These are phyloP conservation scores for Pseudotriccus pelzelni DNA, from an alignment of 2,797 vertebrate species.

Conservation along the genomic window DNA sequence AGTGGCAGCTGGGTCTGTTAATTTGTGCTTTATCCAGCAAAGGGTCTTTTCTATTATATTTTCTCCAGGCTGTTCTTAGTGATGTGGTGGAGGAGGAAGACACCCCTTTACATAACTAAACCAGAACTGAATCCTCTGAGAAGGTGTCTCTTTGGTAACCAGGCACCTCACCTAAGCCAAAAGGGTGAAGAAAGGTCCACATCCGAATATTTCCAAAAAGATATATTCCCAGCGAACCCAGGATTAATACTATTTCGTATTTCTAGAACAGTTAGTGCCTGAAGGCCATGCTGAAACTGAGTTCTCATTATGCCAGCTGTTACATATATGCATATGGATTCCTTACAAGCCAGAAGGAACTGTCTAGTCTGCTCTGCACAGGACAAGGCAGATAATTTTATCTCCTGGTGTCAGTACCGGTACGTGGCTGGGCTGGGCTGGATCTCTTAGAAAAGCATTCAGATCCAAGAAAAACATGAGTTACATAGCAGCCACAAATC, in stretches of 20 bases:
- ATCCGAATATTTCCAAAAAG: background rate
- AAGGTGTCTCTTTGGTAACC: background rate
- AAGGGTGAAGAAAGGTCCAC: background rate
- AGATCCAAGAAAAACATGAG: background rate
- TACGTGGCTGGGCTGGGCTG: background rate
- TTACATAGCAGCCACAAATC: background rate
- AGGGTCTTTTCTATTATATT: background rate
- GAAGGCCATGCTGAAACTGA: background rate
- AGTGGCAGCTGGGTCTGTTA: background rate
- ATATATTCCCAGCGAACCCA: background rate
- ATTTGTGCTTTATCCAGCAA: background rate
- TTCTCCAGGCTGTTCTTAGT: background rate
- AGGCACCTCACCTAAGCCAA: background rate
- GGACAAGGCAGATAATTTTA: background rate
- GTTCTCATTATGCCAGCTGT: background rate
- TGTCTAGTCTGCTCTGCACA: background rate
- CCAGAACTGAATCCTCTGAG: background rate
- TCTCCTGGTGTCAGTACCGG: background rate
- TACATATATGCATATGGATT: background rate
- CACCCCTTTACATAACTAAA: background rate
- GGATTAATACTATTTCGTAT: background rate
- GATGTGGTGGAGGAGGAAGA: background rate
- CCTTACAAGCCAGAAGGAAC: background rate
- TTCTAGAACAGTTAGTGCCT: background rate
- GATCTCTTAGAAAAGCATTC: background rate